Evolutionary conservation across 2,797 vertebrate genomes (phyloP), one percentile per base, ranked within the genome.

Genomic region (Okamejei kenojei): DNA sequence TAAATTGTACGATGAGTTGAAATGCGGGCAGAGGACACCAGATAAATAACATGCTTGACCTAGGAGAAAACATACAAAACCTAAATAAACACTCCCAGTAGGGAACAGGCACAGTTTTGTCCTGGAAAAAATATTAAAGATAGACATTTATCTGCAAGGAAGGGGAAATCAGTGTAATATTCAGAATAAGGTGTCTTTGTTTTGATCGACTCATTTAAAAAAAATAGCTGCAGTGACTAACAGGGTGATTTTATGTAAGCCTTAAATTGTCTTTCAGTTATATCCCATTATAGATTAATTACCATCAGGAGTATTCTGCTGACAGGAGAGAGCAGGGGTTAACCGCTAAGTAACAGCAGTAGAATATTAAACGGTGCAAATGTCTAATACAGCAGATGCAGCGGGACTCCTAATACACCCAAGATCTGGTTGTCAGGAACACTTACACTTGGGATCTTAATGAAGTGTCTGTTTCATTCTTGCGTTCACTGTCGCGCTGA

Each of bases 321-420:
- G 84, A 65, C 82, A 86, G 93, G 93, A 94, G 79, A 93, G 93
- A 26, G 58, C 76, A 93, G 77, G 93, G 94, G 93, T 94, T 94
- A 93, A 93, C 93, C 94, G 84, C 88, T 91, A 93, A 90, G 93
- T 86, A 93, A 94, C 94, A 92, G 93, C 93, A 86, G 90, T 63
- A 93, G 93, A 93, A 93, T 94, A 93, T 93, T 93, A 94, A 94
- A 93, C 79, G 93, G 65, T 29, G 65, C 76, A 71, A 38, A 45
- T 76, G 88, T 65, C 76, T 54, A 68, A 88, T 65, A 65, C 38
- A 13, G 35, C 90, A 94, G 94, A 93, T 74, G 82, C 93, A 90
- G 79, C 71, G 73, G 82, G 93, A 93, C 68, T 93, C 80, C 61
- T 65, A 88, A 88, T 88, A 65, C 9, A 65, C 84, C 61, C 29